Evolutionary conservation across 1,140 invertebrate genomes (phyloP), one percentile per base, ranked within the genome.

Genomic region (Calliphora vicina): DNA sequence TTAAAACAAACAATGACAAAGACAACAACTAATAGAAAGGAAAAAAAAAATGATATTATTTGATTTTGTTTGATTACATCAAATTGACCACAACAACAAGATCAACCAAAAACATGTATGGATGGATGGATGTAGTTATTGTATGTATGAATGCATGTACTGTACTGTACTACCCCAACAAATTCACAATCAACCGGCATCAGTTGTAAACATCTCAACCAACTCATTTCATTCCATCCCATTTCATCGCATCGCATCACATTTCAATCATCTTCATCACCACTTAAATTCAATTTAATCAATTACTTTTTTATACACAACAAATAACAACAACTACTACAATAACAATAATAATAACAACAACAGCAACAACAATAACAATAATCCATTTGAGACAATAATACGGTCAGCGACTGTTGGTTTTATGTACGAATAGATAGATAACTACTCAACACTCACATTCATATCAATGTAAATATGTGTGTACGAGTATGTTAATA

Each of bases 241-340:
- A 57, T 57, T 57, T 57, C 4, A 0, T 57, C 1, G 17, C 15
- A 57, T 57, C 17, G 45, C 45, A 57, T 57, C 45, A 17, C 45
- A 57, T 57, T 57, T n/a, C 15, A 17, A 57, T 57, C 50, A 57
- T n/a, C 50, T n/a, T 57, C 61, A 67, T 67, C 42, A 43, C 20
- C 74, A 78, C 74, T 78, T 78, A 78, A 78, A 78, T 78, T 78
- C 74, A 78, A 78, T 78, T 78, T 78, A 78, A 78, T 78, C 74
- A 78, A 78, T 78, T 78, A 78, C 74, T 23, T 45, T 20, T 76
- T 42, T 76, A 42, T 42, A 35, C 15, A 76, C 73, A 42, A 42
- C 10, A 73, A 73, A 26, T 13, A 73, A 27, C 26, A 35, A 35
- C 35, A 76, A 76, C 27, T 35, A 73, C 71, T 27, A 74, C 4